Evolutionary conservation across 2,888 invertebrate species (phyloP), one percentile per base, ranked within the genome.

Genomic region (Agrochola lychnidis): DNA sequence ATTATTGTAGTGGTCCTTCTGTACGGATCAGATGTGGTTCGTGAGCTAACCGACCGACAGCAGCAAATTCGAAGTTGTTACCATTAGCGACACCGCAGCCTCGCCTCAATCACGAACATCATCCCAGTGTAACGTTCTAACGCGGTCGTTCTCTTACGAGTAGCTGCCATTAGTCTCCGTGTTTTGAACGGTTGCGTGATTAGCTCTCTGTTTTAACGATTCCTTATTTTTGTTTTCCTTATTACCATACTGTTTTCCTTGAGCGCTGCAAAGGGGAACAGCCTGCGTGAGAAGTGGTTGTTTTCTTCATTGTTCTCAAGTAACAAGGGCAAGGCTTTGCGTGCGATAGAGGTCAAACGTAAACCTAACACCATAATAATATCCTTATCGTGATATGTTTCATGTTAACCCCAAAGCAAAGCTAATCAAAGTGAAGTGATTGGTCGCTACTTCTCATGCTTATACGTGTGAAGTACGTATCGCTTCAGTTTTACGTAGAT

Each of bases 281-380:
- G 61, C 57, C 62, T 82, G 83, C 80, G 83, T 82, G 78, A 71
- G 45, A 71, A 59, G 14, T 61, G 62, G 48, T 68, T 68, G 59
- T 78, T 72, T 78, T 59, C 42, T 56, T 61, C 2, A 42, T 83
- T 70, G 61, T 83, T 69, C 36, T 57, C 19, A 66, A 78, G 19
- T 62, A 51, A n/a, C 70, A 81, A 83, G 67, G 79, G 40, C 73
- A 81, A 63, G 66, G 79, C 57, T 70, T 62, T 62, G 66, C 83
- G 64, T 83, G 83, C 30, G n/a, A 57, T 25, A 62, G 30, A 69
- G 82, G 79, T 81, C 59, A 76, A 53, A 56, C n/a, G 5, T 66
- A 51, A 69, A 40, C 40, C n/a, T 30, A 59, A 48, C 51, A 61
- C 25, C 30, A 22, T 63, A 56, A 66, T 53, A 61, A 61, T 70